These are phyloP conservation scores for Cyanoliseus patagonus DNA, from an alignment of 2,113 vertebrate genomes.

Conservation along the genomic window DNA sequence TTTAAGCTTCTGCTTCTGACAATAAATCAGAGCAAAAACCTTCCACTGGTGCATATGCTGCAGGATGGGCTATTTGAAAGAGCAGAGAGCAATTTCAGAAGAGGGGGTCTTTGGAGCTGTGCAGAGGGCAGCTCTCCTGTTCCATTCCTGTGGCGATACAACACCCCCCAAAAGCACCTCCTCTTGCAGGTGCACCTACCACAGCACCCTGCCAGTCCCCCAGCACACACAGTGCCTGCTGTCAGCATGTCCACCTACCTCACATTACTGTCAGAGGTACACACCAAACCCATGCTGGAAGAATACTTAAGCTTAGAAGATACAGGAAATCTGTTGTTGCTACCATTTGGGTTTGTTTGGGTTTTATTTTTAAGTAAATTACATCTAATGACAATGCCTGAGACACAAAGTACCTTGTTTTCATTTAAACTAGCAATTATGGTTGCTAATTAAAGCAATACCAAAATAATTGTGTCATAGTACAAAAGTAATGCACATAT, in stretches of 20 bases:
- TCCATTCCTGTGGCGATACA: neutral
- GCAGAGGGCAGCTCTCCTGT: neutral
- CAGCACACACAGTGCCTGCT: fast-evolving
- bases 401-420: neutral
- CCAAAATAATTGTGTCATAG: conserved; percentile 16
- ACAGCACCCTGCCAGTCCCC: neutral
- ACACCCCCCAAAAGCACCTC: neutral
- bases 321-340: neutral
- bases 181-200: fast-evolving
- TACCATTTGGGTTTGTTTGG: neutral
- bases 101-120: neutral
- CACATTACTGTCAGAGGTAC: fast-evolving
- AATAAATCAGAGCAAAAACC: neutral
- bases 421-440: neutral
- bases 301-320: neutral
- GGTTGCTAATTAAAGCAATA: conserved; percentile 8
- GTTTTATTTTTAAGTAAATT: neutral
- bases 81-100: neutral
- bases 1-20: neutral
- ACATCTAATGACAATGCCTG: neutral
- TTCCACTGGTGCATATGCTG: fast-evolving
- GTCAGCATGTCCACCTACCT: fast-evolving
- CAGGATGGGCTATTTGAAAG: neutral
- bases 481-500: neutral
- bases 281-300: fast-evolving